A percentile compares a stretch with the other conserved stretches of the same genome.
Evolutionary conservation across 2,113 vertebrate species (phyloP).

Genomic region (Ahaetulla prasina): DNA sequence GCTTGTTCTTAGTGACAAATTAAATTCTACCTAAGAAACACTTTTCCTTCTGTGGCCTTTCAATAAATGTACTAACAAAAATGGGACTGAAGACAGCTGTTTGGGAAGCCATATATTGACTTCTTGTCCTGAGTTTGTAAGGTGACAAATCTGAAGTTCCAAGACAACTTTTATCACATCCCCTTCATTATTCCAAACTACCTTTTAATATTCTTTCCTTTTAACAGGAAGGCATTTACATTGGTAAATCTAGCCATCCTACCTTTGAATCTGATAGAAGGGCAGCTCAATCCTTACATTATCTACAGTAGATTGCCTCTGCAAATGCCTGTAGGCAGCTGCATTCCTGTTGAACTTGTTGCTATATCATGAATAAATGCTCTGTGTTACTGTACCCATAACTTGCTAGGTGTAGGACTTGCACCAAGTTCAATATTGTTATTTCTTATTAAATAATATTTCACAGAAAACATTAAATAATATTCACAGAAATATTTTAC

Average conservation of each 20-base stretch:
- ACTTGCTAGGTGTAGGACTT: neutral
- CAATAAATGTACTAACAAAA: neutral
- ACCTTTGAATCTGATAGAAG: neutral
- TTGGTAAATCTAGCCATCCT: neutral
- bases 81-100: neutral
- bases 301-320: neutral
- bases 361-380: neutral
- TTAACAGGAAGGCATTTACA: neutral
- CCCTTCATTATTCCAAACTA: neutral
- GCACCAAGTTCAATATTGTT: neutral
- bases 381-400: neutral
- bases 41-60: neutral
- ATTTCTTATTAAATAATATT: neutral
- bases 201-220: neutral
- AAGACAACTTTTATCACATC: neutral
- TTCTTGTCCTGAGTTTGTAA: neutral
- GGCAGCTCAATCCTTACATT: neutral
- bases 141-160: neutral
- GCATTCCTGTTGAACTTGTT: neutral
- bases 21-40: neutral
- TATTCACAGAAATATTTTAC: neutral
- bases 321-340: neutral
- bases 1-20: neutral
- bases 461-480: neutral
- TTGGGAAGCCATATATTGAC: neutral